Conservation (phyloP, 1,140 invertebrate genomes). For the Psix sp. region DNA sequence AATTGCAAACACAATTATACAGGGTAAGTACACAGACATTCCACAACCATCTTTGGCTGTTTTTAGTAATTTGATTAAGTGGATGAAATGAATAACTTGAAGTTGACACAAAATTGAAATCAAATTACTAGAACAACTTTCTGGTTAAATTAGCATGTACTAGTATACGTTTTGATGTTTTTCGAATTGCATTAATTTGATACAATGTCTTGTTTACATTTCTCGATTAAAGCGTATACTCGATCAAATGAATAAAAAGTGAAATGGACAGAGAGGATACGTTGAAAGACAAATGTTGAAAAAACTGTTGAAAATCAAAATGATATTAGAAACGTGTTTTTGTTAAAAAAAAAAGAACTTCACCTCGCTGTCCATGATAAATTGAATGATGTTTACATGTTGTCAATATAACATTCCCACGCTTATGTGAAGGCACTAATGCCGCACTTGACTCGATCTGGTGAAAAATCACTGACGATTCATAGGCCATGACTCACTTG, state of each 20-base stretch:
- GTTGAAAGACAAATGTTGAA: constrained; percentile 59
- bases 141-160: neutral
- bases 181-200: constrained; percentile 37
- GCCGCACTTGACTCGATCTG: constrained; percentile 73
- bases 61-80: constrained; percentile 69
- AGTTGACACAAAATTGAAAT: neutral
- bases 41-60: constrained; percentile 76
- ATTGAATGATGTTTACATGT: constrained; percentile 74
- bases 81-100: no score
- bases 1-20: constrained; percentile 53
- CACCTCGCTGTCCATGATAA: constrained; percentile 68
- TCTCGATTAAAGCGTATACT: constrained; percentile 2
- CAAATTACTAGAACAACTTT: constrained; percentile 1
- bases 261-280: constrained; percentile 57
- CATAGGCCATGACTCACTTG: constrained; percentile 65
- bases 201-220: neutral
- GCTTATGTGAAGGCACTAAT: constrained; percentile 78
- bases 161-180: constrained; percentile 66
- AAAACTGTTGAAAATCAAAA: constrained; percentile 35
- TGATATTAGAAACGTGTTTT: neutral
- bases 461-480: constrained; percentile 74
- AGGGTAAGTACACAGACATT: constrained; percentile 73
- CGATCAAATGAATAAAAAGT: neutral
- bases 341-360: constrained; percentile 12
- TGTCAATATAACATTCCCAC: constrained; percentile 78